These are phyloP conservation scores for Poecilia picta DNA, from an alignment of 2,797 vertebrate species.

Conservation along the genomic window DNA sequence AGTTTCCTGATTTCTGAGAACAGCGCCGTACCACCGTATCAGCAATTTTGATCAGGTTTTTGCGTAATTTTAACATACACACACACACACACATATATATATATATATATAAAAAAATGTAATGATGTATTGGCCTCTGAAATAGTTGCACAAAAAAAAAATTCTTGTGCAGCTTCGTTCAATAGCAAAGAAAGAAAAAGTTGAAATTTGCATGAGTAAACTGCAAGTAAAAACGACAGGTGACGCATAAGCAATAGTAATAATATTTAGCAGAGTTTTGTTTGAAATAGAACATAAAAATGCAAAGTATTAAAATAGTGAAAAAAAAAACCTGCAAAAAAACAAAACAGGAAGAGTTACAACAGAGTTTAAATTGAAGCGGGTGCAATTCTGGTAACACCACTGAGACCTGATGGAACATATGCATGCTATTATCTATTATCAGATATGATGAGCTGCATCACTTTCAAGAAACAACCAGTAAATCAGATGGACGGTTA, in stretches of 20 bases:
- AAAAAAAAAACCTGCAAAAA: neutral
- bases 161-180: neutral
- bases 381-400: neutral
- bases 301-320: neutral
- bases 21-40: conserved; percentile 14
- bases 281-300: neutral
- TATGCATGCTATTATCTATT: neutral
- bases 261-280: neutral
- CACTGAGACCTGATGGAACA: neutral
- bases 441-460: neutral
- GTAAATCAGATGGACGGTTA: neutral
- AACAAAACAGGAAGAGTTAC: neutral
- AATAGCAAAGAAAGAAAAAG: neutral
- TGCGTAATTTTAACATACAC: neutral
- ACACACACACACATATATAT: neutral
- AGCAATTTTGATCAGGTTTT: neutral
- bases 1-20: conserved; percentile 60
- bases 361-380: neutral
- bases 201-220: neutral
- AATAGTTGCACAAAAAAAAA: neutral
- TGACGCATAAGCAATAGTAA: neutral
- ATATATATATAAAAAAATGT: neutral
- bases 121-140: neutral
- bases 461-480: neutral
- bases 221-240: neutral